These are phyloP conservation scores for Mizuhopecten yessoensis DNA, from an alignment of 1,140 invertebrate species.

Conservation along the genomic window DNA sequence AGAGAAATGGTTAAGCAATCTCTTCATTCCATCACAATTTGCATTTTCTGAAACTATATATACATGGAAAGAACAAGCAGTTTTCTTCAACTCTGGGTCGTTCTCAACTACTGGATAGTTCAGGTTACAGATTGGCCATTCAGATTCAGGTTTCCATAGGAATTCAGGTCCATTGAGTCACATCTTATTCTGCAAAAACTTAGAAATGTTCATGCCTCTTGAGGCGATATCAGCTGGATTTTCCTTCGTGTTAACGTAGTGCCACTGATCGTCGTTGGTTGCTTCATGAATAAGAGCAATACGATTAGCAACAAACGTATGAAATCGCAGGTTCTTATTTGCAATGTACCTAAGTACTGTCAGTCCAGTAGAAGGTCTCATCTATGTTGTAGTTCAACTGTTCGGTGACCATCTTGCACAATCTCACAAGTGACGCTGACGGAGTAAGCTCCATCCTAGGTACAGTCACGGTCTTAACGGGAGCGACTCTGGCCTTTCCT, in stretches of 20 bases:
- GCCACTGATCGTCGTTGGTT: conserved; percentile 52
- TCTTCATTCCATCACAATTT: too few relatives aligned
- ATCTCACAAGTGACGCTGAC: conserved; percentile 65
- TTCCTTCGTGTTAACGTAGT: conserved; percentile 50
- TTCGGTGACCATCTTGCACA: conserved; percentile 46
- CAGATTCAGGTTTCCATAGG: conserved; percentile 40
- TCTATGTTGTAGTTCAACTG: conserved; percentile 49
- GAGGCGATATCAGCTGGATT: conserved; percentile 62
- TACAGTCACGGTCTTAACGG: conserved; percentile 53
- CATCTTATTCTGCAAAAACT: conserved; percentile 52
- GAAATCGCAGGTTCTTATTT: conserved; percentile 55
- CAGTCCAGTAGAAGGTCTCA: too few relatives aligned
- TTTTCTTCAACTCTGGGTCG: too few relatives aligned
- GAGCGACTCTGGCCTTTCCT: conserved; percentile 55
- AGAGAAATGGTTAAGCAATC: too few relatives aligned
- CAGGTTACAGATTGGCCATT: conserved; percentile 2
- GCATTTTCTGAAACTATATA: too few relatives aligned
- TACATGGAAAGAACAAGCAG: too few relatives aligned
- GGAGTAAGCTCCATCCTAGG: conserved; percentile 57
- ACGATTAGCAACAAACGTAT: conserved; percentile 65
- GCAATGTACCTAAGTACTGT: conserved; percentile 56
- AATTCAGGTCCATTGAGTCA: conserved; percentile 60
- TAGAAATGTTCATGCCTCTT: conserved; percentile 43
- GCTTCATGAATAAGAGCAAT: conserved; percentile 56
- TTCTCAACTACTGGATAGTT: too few relatives aligned